Evolutionary conservation across 2,113 vertebrate species (phyloP), one percentile per base, ranked within the genome.

Genomic region (Lepus europaeus): DNA sequence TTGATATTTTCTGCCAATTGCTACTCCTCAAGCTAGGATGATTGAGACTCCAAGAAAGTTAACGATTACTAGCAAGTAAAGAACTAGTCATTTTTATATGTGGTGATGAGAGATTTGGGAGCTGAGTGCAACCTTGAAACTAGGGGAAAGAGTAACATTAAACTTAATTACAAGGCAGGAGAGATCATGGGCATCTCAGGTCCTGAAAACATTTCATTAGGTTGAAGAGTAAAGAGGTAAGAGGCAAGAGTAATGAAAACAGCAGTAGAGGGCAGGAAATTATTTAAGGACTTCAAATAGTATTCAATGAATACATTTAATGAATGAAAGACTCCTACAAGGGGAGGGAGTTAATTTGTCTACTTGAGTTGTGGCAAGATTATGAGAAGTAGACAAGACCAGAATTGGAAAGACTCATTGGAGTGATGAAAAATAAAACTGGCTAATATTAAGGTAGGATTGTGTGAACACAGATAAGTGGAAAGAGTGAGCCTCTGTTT

Each of bases 151-250:
- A 70, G 51, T 31, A 56, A 25, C 20, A 31, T 27, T 20, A 56
- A 33, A 73, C 20, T 25, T 17, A 79, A 31, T 0, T 31, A 12
- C 27, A 17, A 69, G 20, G 1, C 0, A 39, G 70, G 9, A 68
- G 4, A 3, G 2, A 33, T 16, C 10, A 61, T 14, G 1, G 1
- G 2, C 17, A 33, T 13, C 14, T 77, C 20, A 45, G 31, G n/a
- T 81, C 33, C 27, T 61, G 14, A 66, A 83, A 80, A 6, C 17
- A 51, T 39, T 64, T 73, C 14, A 39, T 13, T 36, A 77, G 16
- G 1, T 3, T 66, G 59, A 64, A 1, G 13, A 31, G 4, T 6
- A n/a, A 36, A 2, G 2, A n/a, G 2, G 5, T 0, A 3, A 0
- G 14, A 20, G 31, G 2, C 11, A 39, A 70, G 36, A 33, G 19